Evolutionary conservation across 1,140 invertebrate species (phyloP).

Genomic region (Diorhabda carinulata): DNA sequence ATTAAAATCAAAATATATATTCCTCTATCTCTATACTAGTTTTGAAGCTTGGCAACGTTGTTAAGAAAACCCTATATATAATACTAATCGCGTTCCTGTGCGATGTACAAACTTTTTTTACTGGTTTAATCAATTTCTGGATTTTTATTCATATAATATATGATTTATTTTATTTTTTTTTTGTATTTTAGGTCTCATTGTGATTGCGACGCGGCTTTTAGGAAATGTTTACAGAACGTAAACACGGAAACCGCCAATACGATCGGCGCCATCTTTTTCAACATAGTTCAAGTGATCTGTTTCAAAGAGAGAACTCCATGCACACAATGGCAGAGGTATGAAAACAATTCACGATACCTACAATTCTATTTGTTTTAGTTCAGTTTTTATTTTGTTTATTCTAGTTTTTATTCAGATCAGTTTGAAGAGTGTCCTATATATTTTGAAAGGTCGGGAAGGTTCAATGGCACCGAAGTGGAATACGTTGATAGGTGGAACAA

Average conservation of each 20-base stretch:
- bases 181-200: slow-evolving; percentile 57
- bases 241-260: slow-evolving; percentile 66
- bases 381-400: slow-evolving; percentile 9
- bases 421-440: slow-evolving; percentile 21
- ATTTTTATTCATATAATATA: background rate
- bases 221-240: slow-evolving; percentile 61
- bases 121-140: too few relatives aligned
- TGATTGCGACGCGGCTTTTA: slow-evolving; percentile 66
- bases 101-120: too few relatives aligned
- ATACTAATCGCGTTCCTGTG: too few relatives aligned
- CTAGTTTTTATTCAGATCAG: slow-evolving; percentile 15
- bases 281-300: slow-evolving; percentile 64
- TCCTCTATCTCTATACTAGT: too few relatives aligned
- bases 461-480: slow-evolving; percentile 11
- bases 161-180: background rate
- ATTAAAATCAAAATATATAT: background rate
- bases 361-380: slow-evolving; percentile 9
- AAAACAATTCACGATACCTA: slow-evolving; percentile 6
- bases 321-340: slow-evolving; percentile 60
- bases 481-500: slow-evolving; percentile 15
- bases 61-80: too few relatives aligned
- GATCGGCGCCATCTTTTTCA: slow-evolving; percentile 67
- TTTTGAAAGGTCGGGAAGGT: slow-evolving; percentile 27
- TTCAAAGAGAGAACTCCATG: slow-evolving; percentile 63
- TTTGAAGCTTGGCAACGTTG: too few relatives aligned